These are phyloP conservation scores for Cerastis rubricosa DNA, from an alignment of 2,888 invertebrate species.

Conservation along the genomic window DNA sequence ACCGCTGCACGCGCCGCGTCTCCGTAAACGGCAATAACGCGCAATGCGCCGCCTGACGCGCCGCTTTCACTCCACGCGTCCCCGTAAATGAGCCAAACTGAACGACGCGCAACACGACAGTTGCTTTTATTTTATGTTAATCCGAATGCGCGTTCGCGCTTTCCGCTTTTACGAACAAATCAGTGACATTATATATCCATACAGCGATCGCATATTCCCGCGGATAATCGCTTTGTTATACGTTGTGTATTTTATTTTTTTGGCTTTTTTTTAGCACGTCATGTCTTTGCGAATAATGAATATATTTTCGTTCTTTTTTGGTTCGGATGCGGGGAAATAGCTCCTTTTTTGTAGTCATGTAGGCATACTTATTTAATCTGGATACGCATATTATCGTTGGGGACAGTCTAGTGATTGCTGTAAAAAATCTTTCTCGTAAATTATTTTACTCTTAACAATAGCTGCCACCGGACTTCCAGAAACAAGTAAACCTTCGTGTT, in stretches of 20 bases:
- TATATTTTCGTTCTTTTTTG: no score
- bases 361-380: no score
- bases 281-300: no score
- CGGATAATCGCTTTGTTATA: not conserved
- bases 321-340: not conserved
- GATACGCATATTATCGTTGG: not conserved
- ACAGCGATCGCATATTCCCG: not conserved
- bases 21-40: not conserved
- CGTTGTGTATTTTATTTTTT: no score
- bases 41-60: no score
- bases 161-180: not conserved
- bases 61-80: no score
- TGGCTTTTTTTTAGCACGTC: no score
- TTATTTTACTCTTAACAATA: not conserved
- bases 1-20: no score
- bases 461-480: not conserved
- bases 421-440: not conserved
- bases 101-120: not conserved
- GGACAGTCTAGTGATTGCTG: not conserved
- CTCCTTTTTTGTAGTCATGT: not conserved
- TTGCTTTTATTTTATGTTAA: not conserved
- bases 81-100: not conserved
- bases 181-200: not conserved
- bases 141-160: not conserved
- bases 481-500: constrained; percentile 5